A percentile compares a stretch with the other conserved stretches of the same genome.
Conservation (phyloP, 2,113 vertebrate species). For the Hydropotes inermis region DNA sequence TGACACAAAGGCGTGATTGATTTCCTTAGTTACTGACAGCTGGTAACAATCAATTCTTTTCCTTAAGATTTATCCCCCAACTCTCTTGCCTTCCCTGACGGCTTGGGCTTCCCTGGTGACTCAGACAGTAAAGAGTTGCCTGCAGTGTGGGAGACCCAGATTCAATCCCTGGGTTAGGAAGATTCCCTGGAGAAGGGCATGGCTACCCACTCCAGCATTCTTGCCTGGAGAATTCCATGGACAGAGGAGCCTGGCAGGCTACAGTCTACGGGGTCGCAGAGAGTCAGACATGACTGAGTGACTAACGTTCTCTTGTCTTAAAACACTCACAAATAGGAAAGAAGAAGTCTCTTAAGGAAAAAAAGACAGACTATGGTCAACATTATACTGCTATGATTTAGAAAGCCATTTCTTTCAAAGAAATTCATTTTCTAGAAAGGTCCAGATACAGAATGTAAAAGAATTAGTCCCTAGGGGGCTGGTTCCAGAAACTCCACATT, state of each 20-base stretch:
- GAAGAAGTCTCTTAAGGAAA: conserved; percentile 6
- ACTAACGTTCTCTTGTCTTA: neutral
- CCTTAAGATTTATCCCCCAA: neutral
- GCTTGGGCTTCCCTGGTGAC: neutral
- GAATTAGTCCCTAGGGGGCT: neutral
- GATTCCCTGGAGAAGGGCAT: neutral
- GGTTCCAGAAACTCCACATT: conserved; percentile 37
- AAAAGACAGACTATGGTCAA: neutral
- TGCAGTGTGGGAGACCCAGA: neutral
- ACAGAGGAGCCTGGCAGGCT: neutral
- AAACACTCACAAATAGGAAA: neutral
- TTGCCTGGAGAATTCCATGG: neutral
- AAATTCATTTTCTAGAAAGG: conserved; percentile 42
- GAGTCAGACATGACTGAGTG: neutral
- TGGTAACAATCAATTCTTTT: neutral
- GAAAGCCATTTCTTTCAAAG: conserved; percentile 40
- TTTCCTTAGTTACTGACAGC: neutral
- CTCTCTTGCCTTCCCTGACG: neutral
- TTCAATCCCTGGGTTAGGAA: neutral
- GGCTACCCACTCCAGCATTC: neutral
- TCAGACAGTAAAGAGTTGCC: neutral
- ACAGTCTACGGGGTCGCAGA: neutral
- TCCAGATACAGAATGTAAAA: neutral
- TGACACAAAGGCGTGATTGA: neutral
- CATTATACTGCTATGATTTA: neutral